These are phyloP conservation scores for Percopsis omiscomaycus DNA, from an alignment of 2,797 vertebrate genomes.

Conservation along the genomic window DNA sequence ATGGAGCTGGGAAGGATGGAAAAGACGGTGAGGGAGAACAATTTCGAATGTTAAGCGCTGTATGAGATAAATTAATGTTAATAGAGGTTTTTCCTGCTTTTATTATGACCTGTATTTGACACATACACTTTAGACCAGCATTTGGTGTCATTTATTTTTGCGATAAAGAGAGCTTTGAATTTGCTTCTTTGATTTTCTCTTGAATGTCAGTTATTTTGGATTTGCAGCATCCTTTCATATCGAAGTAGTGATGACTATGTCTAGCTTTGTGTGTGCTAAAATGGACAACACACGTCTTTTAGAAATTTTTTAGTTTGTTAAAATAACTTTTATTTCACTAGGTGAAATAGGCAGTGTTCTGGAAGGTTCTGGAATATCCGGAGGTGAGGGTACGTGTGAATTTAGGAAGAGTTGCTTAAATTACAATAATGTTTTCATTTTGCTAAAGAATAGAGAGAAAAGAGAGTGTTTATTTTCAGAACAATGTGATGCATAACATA, in stretches of 20 bases:
- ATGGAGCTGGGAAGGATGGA: slow-evolving; percentile 22
- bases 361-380: slow-evolving; percentile 76
- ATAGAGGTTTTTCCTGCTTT: background rate
- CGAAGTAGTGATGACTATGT: background rate
- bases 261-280: no score
- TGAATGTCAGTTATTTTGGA: background rate
- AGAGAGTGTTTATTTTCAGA: no score
- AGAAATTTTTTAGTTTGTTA: no score
- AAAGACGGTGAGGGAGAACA: slow-evolving; percentile 37
- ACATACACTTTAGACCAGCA: background rate
- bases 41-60: background rate
- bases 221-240: background rate
- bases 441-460: no score
- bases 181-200: background rate
- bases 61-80: background rate
- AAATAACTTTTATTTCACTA: slow-evolving; percentile 21
- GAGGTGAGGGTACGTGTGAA: slow-evolving; percentile 68
- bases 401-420: slow-evolving; percentile 7
- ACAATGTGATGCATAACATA: no score
- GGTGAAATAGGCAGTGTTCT: slow-evolving; percentile 64
- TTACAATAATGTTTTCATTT: no score
- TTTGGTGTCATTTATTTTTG: background rate
- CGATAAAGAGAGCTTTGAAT: background rate
- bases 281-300: no score
- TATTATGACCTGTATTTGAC: background rate